Percentiles rank a stretch among this genome's conserved stretches.
phyloP scores from a whole-genome alignment of 2,113 vertebrate species.

The Hepsetus odoe region DNA sequence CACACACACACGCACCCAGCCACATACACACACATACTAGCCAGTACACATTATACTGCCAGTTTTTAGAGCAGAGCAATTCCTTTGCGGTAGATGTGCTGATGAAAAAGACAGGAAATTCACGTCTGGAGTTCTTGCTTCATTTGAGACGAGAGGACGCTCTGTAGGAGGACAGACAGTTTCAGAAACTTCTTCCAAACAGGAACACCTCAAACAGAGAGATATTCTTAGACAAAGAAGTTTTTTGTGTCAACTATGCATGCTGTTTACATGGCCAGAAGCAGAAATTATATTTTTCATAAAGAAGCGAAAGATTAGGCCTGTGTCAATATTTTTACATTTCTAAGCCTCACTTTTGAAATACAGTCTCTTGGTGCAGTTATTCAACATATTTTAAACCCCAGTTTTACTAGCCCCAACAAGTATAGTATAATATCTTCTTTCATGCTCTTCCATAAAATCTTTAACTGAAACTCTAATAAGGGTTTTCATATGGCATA shows the following conservation, averaged over 20 bases:
- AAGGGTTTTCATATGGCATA: no score
- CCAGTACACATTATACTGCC: neutral
- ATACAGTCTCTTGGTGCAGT: neutral
- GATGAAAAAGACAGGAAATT: slow-evolving; percentile 23
- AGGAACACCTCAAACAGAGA: slow-evolving; percentile 17
- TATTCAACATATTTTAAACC: neutral
- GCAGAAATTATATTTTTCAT: neutral
- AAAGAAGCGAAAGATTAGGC: neutral
- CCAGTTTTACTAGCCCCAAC: neutral
- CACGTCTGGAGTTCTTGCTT: slow-evolving; percentile 19
- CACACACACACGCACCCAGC: no score
- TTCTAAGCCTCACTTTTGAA: neutral
- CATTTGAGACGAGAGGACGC: slow-evolving; percentile 5
- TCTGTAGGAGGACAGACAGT: neutral
- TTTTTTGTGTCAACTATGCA: slow-evolving; percentile 22
- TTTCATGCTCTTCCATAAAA: neutral
- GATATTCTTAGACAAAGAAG: slow-evolving; percentile 4
- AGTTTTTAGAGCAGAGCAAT: neutral
- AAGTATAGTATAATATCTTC: neutral
- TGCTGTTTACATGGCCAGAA: slow-evolving; percentile 22
- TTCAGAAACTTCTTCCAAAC: neutral
- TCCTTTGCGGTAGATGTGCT: neutral
- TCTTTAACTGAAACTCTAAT: no score
- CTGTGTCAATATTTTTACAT: no score
- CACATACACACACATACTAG: slow-evolving; percentile 21